Conservation (phyloP, 2,113 vertebrate genomes). For the Panurus biarmicus region DNA sequence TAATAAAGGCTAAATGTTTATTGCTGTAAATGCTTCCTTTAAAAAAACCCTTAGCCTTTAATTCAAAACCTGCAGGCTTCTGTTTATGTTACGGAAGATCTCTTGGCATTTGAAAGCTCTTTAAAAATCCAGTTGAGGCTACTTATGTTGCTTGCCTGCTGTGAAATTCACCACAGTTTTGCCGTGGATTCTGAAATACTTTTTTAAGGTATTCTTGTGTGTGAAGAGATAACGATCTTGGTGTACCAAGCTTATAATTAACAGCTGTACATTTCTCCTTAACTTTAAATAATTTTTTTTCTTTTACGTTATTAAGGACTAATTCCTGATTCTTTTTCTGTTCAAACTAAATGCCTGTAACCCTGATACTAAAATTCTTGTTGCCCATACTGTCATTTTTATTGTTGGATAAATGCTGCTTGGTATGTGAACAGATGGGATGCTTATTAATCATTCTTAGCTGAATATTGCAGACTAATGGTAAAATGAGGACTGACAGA, state of each 20-base stretch:
- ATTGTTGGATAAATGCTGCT: slow-evolving; percentile 1
- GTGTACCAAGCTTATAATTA: background rate
- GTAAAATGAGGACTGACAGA: background rate
- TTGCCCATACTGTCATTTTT: background rate
- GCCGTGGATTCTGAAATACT: background rate
- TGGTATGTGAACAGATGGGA: background rate
- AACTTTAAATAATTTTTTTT: background rate
- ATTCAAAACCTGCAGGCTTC: background rate
- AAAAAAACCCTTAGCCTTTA: background rate
- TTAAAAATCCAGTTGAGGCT: background rate
- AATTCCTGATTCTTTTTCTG: background rate
- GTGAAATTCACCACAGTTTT: background rate
- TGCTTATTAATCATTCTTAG: background rate
- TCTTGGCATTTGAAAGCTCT: background rate
- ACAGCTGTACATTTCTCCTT: background rate
- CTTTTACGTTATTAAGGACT: background rate
- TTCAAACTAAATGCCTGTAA: background rate
- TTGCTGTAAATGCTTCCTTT: background rate
- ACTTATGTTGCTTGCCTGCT: background rate
- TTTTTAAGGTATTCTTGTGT: background rate
- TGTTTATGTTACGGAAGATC: background rate
- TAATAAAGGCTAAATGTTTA: background rate
- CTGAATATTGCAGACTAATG: background rate
- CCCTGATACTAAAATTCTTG: background rate
- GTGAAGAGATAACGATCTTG: background rate